Conservation (phyloP, 2,888 invertebrate species). For the Lamellibrachia satsuma region DNA sequence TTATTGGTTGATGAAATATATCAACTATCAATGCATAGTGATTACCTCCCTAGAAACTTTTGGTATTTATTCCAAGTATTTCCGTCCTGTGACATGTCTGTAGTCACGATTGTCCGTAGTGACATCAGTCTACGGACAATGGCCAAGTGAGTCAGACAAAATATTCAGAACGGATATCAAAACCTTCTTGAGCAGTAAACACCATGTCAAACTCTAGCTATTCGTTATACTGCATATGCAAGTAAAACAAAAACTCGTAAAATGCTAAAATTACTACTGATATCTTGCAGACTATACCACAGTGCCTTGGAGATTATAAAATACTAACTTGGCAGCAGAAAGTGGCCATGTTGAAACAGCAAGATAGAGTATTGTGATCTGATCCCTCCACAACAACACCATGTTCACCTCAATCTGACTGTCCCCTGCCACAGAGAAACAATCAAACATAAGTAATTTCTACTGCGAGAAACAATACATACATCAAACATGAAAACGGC, state of each 20-base stretch:
- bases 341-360: slow-evolving; percentile 72
- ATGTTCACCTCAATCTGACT: slow-evolving; percentile 72
- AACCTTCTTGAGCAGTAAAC: neutral
- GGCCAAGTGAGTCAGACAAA: too few species aligned
- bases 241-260: neutral
- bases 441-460: neutral
- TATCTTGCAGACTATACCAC: neutral
- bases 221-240: neutral
- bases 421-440: slow-evolving; percentile 46
- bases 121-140: too few species aligned
- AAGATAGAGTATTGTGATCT: slow-evolving; percentile 77
- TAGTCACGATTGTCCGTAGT: too few species aligned
- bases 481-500: neutral
- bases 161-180: neutral
- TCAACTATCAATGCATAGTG: too few species aligned
- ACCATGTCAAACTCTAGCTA: neutral
- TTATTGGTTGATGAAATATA: too few species aligned
- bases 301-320: neutral
- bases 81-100: too few species aligned
- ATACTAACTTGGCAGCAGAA: slow-evolving; percentile 52
- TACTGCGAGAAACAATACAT: neutral
- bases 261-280: neutral
- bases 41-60: too few species aligned
- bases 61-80: too few species aligned
- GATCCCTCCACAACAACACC: slow-evolving; percentile 78